These are phyloP conservation scores for Wasmannia auropunctata DNA, from an alignment of 1,140 invertebrate species.

Conservation along the genomic window DNA sequence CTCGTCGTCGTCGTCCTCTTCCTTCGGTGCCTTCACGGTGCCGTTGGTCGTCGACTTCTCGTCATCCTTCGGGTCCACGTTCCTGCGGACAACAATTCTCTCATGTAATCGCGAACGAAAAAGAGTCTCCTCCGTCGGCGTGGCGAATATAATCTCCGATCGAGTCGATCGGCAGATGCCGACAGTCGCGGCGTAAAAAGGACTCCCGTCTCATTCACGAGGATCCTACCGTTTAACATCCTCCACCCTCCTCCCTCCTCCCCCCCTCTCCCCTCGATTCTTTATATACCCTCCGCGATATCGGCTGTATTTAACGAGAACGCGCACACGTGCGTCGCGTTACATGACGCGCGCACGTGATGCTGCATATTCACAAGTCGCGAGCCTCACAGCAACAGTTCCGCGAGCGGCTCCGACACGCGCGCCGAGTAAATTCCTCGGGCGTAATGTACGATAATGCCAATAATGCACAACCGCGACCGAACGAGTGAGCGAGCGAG, in stretches of 20 bases:
- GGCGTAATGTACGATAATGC: conserved; percentile 57
- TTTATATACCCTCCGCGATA: conserved; percentile 1
- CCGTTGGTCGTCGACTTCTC: conserved; percentile 14
- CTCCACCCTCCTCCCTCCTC: no score
- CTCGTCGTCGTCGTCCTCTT: conserved; percentile 69
- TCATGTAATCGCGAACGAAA: not conserved
- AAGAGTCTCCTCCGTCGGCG: not conserved
- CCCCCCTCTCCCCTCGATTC: not conserved
- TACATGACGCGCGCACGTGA: conserved; percentile 55
- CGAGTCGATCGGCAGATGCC: not conserved
- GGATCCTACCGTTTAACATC: not conserved
- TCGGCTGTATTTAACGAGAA: conserved; percentile 25
- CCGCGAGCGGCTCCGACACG: conserved; percentile 48
- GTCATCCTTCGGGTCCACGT: not conserved
- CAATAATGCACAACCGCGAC: conserved; percentile 36
- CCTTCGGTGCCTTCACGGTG: conserved; percentile 12
- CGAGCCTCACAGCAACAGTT: conserved; percentile 20
- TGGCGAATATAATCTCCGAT: not conserved
- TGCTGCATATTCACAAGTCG: conserved; percentile 70
- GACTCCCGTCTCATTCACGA: not conserved
- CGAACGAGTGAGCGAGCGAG: not conserved
- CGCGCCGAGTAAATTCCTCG: conserved; percentile 77
- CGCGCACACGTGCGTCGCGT: conserved; percentile 65
- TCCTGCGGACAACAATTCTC: conserved; percentile 9
- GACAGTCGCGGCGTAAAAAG: not conserved